Evolutionary conservation across 2,113 vertebrate species (phyloP).

Genomic region (Apaloderma vittatum): DNA sequence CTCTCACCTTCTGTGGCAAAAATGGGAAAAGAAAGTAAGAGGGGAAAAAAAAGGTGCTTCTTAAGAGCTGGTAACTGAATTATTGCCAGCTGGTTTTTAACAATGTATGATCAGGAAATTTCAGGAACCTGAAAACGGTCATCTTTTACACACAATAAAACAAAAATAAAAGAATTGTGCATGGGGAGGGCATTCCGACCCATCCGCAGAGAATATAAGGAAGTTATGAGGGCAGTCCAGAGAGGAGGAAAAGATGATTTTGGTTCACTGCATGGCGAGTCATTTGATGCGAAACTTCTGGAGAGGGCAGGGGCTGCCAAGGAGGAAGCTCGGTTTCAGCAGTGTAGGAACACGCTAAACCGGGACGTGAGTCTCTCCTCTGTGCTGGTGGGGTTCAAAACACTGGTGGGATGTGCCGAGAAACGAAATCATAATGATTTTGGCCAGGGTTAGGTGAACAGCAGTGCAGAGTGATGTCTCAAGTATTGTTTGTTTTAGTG

Average conservation of each 20-base stretch:
- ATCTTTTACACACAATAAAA: background rate
- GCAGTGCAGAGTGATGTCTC: background rate
- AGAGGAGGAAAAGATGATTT: background rate
- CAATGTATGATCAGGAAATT: background rate
- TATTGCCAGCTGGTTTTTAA: background rate
- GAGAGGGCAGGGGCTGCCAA: background rate
- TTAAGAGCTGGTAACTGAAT: background rate
- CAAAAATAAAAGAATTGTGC: background rate
- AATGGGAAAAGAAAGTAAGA: background rate
- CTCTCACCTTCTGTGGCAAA: background rate
- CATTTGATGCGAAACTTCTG: background rate
- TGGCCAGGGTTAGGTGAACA: background rate
- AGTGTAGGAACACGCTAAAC: background rate
- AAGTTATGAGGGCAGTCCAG: background rate
- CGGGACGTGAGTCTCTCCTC: background rate
- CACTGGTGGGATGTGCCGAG: background rate
- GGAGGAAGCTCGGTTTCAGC: background rate
- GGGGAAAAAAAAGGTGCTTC: background rate
- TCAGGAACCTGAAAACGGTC: background rate
- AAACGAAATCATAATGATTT: background rate
- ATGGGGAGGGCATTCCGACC: background rate
- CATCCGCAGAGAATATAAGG: background rate
- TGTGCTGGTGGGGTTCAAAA: fast-evolving
- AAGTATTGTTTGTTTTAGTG: background rate
- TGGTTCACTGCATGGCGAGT: background rate